Base-by-base conservation (phyloP, 2,888 invertebrate genomes). In the Dioctria rufipes region DNA sequence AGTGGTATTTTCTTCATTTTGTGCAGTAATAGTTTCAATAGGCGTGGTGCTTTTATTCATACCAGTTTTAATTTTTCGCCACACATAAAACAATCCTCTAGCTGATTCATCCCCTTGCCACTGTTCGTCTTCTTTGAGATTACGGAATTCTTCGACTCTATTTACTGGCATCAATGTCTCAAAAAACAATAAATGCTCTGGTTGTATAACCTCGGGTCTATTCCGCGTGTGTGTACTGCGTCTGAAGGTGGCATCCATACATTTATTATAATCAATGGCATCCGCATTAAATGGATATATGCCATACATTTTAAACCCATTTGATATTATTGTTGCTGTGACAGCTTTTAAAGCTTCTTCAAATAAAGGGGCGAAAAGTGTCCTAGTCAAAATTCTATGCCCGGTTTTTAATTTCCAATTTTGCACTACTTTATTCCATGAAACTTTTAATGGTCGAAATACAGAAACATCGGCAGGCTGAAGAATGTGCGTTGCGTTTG, bases 381-480 rank as follows among this genome's bases (percentile, higher is more conserved):
- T n/a, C n/a, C n/a, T n/a, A n/a, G n/a, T n/a, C n/a, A n/a, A n/a
- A n/a, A n/a, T n/a, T n/a, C n/a, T 11, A 54, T 54, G 54, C 5
- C 54, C 54, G n/a, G 54, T 54, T 54, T 54, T 54, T 54, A 54
- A 11, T 54, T 54, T 54, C 54, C 54, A 54, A 8, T 54, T 54
- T 54, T 54, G 54, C 6, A 54, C 54, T 54, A 54, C 54, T 8
- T 5, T 54, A 54, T 54, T 54, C 54, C 54, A 54, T 11, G 54
- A 54, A 54, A 54, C 54, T 54, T 54, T 54, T 11, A 54, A 11
- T 11, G 54, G 54, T 54, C 54, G 54, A 54, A 54, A 54, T 54
- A 54, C 54, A 54, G 54, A 54, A 54, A 54, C 54, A 54, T 54
- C 54, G 11, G 54, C 54, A 54, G 54, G 54, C 54, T 54, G 54